A percentile compares a stretch with the other conserved stretches of the same genome.
phyloP scores from a whole-genome alignment of 2,797 vertebrate genomes.

The Oryzias sinensis region DNA sequence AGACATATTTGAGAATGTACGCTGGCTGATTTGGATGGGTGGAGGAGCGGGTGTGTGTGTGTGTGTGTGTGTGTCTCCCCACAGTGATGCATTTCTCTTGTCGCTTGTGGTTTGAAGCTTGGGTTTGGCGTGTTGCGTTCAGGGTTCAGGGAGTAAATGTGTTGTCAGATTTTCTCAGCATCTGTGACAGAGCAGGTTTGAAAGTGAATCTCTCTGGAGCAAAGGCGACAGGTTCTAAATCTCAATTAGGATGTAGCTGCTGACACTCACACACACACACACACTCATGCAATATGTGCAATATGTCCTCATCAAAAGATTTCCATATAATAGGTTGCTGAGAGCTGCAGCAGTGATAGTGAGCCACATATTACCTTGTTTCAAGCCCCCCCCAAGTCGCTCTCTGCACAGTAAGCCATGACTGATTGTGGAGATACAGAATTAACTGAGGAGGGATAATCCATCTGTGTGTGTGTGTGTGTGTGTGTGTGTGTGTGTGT shows the following conservation, averaged over 20 bases:
- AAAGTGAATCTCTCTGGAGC: constrained; percentile 59
- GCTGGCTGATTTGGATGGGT: constrained; percentile 9
- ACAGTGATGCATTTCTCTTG: constrained; percentile 14
- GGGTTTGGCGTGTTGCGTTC: constrained; percentile 23
- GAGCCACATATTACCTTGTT: constrained; percentile 48
- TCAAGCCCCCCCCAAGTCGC: constrained; percentile 34
- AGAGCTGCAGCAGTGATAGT: constrained; percentile 35
- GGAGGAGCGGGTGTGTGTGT: not conserved
- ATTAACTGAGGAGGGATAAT: constrained; percentile 63
- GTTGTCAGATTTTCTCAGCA: constrained; percentile 32
- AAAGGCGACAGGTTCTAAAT: constrained; percentile 63
- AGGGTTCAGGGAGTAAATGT: constrained; percentile 30
- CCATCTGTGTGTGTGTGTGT: constrained; percentile 27
- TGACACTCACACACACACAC: constrained; percentile 15
- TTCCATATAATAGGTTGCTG: constrained; percentile 55
- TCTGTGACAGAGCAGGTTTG: constrained; percentile 60
- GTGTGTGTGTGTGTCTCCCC: constrained; percentile 2
- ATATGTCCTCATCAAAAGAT: constrained; percentile 47
- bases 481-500: no score
- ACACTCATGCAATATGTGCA: constrained; percentile 33
- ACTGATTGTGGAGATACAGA: constrained; percentile 60
- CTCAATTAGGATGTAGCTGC: constrained; percentile 69
- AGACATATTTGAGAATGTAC: constrained; percentile 12
- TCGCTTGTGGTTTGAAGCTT: constrained; percentile 12
- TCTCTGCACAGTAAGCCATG: constrained; percentile 46